Base-by-base conservation (phyloP, 2,888 invertebrate species). In the Chrysolina americana region DNA sequence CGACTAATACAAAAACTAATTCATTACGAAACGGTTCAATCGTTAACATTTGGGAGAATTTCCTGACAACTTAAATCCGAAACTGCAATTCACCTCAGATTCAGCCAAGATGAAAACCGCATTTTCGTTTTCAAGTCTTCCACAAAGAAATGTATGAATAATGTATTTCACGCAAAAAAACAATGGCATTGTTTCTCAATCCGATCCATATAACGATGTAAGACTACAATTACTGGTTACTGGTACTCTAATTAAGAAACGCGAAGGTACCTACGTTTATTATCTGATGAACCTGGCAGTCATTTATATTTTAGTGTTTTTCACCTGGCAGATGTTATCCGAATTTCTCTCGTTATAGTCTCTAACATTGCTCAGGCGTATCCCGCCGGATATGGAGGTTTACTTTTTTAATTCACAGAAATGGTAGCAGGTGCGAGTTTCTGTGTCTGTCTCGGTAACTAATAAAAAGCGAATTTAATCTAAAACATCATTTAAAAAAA, bases 111-210 rank as follows among this genome's bases (percentile, higher is more conserved):
- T 23, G 19, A 53, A 53, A 21, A 13, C 21, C 53, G 19, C 53
- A 53, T 21, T 53, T 53, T 21, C 17, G 48, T 17, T 48, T 48
- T 17, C 48, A 9, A 48, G 48, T 21, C 56, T 21, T 23, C 56
- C 10, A 13, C 56, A 23, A 56, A 56, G 23, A 56, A 56, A 56
- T 56, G 11, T 56, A 59, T 59, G 15, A 59, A 59, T 59, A 28
- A 59, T 59, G 59, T n/a, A 59, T 59, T 59, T 59, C 36, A 9
- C 23, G n/a, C 59, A 59, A 59, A 59, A 53, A 59, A 59, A 36
- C 23, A 28, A 59, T 59, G n/a, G n/a, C 59, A 59, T 59, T 59
- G 36, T 59, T 59, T 59, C n/a, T 28, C 59, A 59, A 59, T 59
- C 59, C 28, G 59, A 13, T 59, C 36, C 28, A 59, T 28, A 36